Conservation (phyloP, 2,888 invertebrate genomes). For the Therioaphis trifolii region DNA sequence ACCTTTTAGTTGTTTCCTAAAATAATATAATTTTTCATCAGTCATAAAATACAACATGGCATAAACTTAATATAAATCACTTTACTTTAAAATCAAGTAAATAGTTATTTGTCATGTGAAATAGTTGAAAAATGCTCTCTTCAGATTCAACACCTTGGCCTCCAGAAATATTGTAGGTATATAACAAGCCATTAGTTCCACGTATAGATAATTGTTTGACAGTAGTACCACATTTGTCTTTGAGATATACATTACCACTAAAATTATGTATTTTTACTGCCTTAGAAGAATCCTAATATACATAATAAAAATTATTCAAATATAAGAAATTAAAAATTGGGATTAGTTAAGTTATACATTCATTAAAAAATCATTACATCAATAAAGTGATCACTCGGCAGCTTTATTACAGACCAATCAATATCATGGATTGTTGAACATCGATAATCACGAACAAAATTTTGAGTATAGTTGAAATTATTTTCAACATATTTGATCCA, state of each 20-base stretch:
- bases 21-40: background rate
- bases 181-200: constrained; percentile 44
- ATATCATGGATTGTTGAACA: constrained; percentile 19
- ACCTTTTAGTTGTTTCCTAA: constrained; percentile 46
- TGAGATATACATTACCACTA: constrained; percentile 17
- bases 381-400: constrained; percentile 15
- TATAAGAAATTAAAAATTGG: background rate
- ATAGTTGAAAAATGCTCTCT: constrained; percentile 50
- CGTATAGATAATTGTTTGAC: constrained; percentile 48
- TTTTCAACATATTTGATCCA: constrained; percentile 38
- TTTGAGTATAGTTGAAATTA: background rate
- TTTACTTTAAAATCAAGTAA: constrained; percentile 48
- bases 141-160: constrained; percentile 10
- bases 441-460: background rate
- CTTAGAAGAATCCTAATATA: constrained; percentile 32
- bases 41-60: background rate
- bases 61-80: background rate
- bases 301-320: background rate
- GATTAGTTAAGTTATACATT: background rate
- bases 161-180: constrained; percentile 34
- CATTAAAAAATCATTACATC: constrained; percentile 30
- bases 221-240: constrained; percentile 27
- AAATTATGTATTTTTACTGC: constrained; percentile 35
- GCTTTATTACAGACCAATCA: constrained; percentile 44
- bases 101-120: constrained; percentile 29